These are phyloP conservation scores for Solenopsis fugax DNA, from an alignment of 1,140 invertebrate species.

Conservation along the genomic window DNA sequence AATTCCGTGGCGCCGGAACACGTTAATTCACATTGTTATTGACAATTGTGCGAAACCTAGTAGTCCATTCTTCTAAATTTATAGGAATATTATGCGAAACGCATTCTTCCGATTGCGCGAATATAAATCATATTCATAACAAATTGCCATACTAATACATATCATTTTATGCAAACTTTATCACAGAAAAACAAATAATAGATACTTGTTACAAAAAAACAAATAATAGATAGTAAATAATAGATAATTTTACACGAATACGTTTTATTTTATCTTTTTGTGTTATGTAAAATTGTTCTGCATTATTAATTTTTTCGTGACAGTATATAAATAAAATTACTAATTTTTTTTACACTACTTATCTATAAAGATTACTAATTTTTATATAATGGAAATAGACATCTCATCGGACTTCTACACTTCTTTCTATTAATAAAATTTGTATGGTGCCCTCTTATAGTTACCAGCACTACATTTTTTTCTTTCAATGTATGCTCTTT, in stretches of 20 bases:
- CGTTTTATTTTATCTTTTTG: neutral
- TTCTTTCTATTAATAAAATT: too few species aligned
- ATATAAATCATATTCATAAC: conserved; percentile 1
- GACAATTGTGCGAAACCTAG: neutral
- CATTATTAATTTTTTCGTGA: neutral
- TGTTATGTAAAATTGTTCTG: neutral
- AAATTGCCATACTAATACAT: neutral
- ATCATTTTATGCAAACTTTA: neutral
- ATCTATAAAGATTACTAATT: neutral
- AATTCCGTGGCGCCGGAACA: neutral
- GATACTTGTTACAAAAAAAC: neutral
- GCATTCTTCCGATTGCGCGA: neutral
- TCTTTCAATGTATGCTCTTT: too few species aligned
- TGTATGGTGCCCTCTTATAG: too few species aligned
- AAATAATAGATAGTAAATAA: conserved; percentile 1
- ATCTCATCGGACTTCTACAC: neutral
- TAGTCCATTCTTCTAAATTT: neutral
- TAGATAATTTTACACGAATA: neutral
- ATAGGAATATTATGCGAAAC: neutral
- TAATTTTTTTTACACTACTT: neutral
- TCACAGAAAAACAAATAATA: conserved; percentile 14
- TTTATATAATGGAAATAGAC: neutral
- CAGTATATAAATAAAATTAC: neutral
- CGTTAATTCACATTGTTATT: conserved; percentile 10
- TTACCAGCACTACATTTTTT: too few species aligned